Evolutionary conservation across 2,113 vertebrate genomes (phyloP), one percentile per base, ranked within the genome.

Genomic region (Dipodomys stephensi): DNA sequence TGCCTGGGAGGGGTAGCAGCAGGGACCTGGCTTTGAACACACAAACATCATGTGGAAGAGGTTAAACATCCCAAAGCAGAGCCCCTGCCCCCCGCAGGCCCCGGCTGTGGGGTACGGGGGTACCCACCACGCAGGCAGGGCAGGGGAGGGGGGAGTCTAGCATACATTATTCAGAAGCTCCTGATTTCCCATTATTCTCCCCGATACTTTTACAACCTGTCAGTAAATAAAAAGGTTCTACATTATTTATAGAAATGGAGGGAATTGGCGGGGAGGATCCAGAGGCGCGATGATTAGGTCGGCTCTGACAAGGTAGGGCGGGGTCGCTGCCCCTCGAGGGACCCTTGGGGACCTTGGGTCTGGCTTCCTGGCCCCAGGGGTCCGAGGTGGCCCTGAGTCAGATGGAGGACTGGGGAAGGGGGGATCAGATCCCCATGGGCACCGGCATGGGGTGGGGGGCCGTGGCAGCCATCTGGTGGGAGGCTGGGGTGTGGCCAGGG

Each of bases 141-240:
- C 12, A 18, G 53, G 53, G 69, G 62, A 53, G 44, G 82, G 46
- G 25, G 28, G 79, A 73, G 97, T 83, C 83, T 1, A 67, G 83
- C 91, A 96, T 98, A 97, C 96, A 98, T 98, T 98, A 98, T 98
- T 98, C 98, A 98, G 96, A 71, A 92, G 93, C 53, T 85, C 97
- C 98, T 97, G 98, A 98, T 97, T 98, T 98, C 97, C 92, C 98
- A 98, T 98, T 97, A 98, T 98, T 98, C 98, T 98, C 97, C 94
- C 97, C 95, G 98, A 98, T 98, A 98, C 98, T 98, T 98, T 98
- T 98, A 98, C 98, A 98, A 98, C 98, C 98, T 98, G 98, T 98
- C 98, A 98, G 98, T 98, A 98, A 98, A 98, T 98, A 98, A 98
- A 98, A 98, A 98, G 98, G 98, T 97, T 97, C 97, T 98, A 92